Evolutionary conservation across 2,797 vertebrate species (phyloP).

Genomic region (Cossypha polioptera): DNA sequence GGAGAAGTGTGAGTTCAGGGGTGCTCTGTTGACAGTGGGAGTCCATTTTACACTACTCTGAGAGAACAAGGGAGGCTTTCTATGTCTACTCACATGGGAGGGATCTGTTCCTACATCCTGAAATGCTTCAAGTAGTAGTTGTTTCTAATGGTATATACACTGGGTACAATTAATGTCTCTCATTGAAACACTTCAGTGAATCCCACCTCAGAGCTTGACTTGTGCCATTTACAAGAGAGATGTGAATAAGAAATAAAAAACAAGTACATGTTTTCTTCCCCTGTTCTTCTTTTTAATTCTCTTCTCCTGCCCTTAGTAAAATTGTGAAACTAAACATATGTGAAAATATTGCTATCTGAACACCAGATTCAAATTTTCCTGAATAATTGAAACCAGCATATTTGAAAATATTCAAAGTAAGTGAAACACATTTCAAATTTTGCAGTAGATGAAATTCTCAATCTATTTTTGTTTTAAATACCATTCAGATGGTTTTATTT

Average conservation of each 20-base stretch:
- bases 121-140: conserved; percentile 17
- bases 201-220: not conserved
- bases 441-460: conserved; percentile 17
- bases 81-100: conserved; percentile 1
- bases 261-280: not conserved
- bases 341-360: not conserved
- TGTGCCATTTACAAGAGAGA: not conserved
- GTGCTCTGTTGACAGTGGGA: not conserved
- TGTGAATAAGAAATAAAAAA: conserved; percentile 8
- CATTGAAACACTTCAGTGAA: not conserved
- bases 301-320: not conserved
- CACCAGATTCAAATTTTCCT: not conserved
- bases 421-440: conserved; percentile 8
- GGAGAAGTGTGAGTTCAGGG: not conserved
- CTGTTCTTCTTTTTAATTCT: not conserved
- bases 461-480: conserved; percentile 43
- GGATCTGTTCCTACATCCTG: conserved; percentile 25
- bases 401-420: conserved; percentile 39
- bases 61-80: conserved; percentile 51
- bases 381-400: conserved; percentile 26
- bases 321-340: not conserved
- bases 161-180: conserved; percentile 7
- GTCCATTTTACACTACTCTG: not conserved
- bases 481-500: conserved; percentile 51
- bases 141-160: not conserved